A percentile compares a stretch with the other conserved stretches of the same genome.
Conservation (phyloP, 2,888 invertebrate genomes). For the Amaurobius ferox region DNA sequence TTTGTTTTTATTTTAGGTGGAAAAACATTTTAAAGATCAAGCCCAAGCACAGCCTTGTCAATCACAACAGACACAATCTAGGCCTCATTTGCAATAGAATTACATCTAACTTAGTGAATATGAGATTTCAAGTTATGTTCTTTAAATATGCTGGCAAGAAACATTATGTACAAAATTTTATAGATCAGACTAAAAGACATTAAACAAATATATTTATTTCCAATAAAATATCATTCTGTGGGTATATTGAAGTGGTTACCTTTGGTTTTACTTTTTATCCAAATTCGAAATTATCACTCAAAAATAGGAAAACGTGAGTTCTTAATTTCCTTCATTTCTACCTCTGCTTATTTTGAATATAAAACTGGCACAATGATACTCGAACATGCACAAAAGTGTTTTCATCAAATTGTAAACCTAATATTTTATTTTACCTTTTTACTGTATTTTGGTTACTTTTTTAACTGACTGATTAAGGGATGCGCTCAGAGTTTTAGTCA, state of each 20-base stretch:
- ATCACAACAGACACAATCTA: slow-evolving; percentile 48
- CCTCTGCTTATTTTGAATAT: neutral
- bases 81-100: slow-evolving; percentile 66
- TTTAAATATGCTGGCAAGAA: slow-evolving; percentile 18
- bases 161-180: neutral
- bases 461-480: neutral
- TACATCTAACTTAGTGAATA: slow-evolving; percentile 29
- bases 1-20: slow-evolving; percentile 76
- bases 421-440: too few relatives aligned
- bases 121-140: slow-evolving; percentile 23
- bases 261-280: neutral
- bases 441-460: neutral
- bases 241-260: slow-evolving; percentile 70
- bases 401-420: neutral
- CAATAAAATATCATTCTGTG: neutral
- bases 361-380: neutral
- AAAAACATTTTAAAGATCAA: slow-evolving; percentile 77
- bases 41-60: slow-evolving; percentile 65
- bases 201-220: neutral
- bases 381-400: slow-evolving; percentile 4
- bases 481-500: neutral
- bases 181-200: neutral
- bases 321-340: too few relatives aligned
- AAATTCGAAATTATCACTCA: neutral
- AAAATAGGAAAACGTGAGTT: neutral